Evolutionary conservation across 2,113 vertebrate genomes (phyloP), one percentile per base, ranked within the genome.

Genomic region (Microtus ochrogaster): DNA sequence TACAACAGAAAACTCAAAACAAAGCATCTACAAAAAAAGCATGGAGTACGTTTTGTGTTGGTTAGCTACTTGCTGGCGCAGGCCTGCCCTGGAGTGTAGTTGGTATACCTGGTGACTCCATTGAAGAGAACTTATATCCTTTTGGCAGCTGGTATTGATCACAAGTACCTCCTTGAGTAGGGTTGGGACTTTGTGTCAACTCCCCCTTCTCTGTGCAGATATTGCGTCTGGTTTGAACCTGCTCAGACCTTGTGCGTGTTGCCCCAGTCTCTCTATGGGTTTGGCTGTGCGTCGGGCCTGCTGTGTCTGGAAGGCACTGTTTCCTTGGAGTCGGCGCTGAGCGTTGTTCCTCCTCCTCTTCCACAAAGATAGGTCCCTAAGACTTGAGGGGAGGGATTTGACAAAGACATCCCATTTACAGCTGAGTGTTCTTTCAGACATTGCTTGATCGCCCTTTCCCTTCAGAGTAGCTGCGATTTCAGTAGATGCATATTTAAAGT

Each of bases 391-490:
- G 21, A 83, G 58, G 24, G 24, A 63, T 41, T 41, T 83, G n/a
- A 83, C 41, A 63, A 63, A 63, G 81, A 83, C 13, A 17, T 63
- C n/a, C 55, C n/a, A 28, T 63, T 63, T 63, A 41, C 26, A 7
- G 81, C 58, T 10, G n/a, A 63, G n/a, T 17, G 63, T 36, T 87
- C 0, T 96, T 66, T 96, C 92, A 94, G 97, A 73, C 92, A 92
- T 96, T 89, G 21, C 26, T 36, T 8, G 70, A 21, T 88, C 84
- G 72, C 92, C 79, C 12, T 28, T 95, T 55, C 33, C 91, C 89
- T 95, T 94, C 81, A 36, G 47, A 36, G 41, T 1, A 16, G 26
- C 2, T 16, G 33, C 77, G 90, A 26, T 90, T 72, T 90, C 88
- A 44, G 63, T 41, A 61, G 72, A 52, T 81, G 52, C 16, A 0